These are phyloP conservation scores for Trematomus bernacchii DNA, from an alignment of 2,797 vertebrate genomes.

Conservation along the genomic window DNA sequence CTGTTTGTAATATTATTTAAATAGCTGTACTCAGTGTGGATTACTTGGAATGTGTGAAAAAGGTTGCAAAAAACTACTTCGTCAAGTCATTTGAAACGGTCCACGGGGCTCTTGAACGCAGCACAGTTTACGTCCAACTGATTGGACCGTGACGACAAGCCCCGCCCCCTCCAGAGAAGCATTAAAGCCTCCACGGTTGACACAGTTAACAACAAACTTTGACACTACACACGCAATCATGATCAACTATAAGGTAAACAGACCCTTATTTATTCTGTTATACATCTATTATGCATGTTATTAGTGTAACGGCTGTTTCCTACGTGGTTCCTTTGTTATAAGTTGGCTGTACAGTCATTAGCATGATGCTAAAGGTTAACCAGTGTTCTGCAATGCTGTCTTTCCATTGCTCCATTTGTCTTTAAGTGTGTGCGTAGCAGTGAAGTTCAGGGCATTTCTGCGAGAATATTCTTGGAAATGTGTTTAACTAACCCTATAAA, in stretches of 20 bases:
- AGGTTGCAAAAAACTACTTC: too few relatives aligned
- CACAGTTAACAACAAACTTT: not conserved
- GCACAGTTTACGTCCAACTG: fast-evolving
- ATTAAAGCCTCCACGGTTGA: fast-evolving
- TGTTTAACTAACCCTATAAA: not conserved
- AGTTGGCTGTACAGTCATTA: too few relatives aligned
- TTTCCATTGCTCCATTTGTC: not conserved
- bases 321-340: not conserved
- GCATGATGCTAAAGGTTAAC: not conserved
- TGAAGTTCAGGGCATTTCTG: not conserved
- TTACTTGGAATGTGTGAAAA: too few relatives aligned
- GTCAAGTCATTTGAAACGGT: too few relatives aligned
- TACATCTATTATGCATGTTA: fast-evolving
- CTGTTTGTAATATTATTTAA: too few relatives aligned
- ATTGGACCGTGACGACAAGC: constrained; percentile 32
- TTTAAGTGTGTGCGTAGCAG: not conserved
- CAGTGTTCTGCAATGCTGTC: fast-evolving
- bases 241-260: constrained; percentile 80
- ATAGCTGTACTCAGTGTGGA: too few relatives aligned
- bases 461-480: not conserved
- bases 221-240: constrained; percentile 32
- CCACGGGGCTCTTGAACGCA: not conserved
- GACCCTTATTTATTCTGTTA: fast-evolving
- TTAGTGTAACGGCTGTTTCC: fast-evolving
- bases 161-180: constrained; percentile 2